Evolutionary conservation across 1,140 invertebrate genomes (phyloP).

Genomic region (Polypedilum vanderplanki): DNA sequence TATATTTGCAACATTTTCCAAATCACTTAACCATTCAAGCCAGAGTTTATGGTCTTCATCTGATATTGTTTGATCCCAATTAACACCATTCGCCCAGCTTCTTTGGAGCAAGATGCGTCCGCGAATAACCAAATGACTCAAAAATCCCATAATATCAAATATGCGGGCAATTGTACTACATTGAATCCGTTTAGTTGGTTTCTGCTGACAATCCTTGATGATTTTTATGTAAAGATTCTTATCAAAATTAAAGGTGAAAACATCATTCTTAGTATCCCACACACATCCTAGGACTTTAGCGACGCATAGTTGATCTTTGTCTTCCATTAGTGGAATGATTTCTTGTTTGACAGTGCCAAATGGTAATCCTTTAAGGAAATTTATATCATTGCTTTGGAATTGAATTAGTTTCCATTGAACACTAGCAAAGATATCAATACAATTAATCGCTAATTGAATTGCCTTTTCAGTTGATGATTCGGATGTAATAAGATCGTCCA

Average conservation of each 20-base stretch:
- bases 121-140: slow-evolving; percentile 32
- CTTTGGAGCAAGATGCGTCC: slow-evolving; percentile 35
- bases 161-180: slow-evolving; percentile 32
- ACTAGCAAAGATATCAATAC: too few relatives aligned
- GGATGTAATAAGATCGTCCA: slow-evolving; percentile 42
- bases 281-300: too few relatives aligned
- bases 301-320: slow-evolving; percentile 29
- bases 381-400: background rate
- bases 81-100: slow-evolving; percentile 32
- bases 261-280: too few relatives aligned
- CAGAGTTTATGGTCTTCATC: too few relatives aligned
- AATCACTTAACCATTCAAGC: too few relatives aligned
- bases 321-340: slow-evolving; percentile 22
- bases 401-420: slow-evolving; percentile 30
- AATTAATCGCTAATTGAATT: slow-evolving; percentile 33
- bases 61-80: slow-evolving; percentile 34
- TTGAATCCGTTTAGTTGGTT: slow-evolving; percentile 31
- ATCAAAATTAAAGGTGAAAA: too few relatives aligned
- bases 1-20: too few relatives aligned
- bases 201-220: background rate
- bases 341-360: background rate
- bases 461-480: slow-evolving; percentile 34
- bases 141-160: slow-evolving; percentile 35
- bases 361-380: background rate
- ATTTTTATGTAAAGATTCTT: too few relatives aligned